phyloP scores from a whole-genome alignment of 2,797 vertebrate genomes.

The Stomatorhinus walkeri region DNA sequence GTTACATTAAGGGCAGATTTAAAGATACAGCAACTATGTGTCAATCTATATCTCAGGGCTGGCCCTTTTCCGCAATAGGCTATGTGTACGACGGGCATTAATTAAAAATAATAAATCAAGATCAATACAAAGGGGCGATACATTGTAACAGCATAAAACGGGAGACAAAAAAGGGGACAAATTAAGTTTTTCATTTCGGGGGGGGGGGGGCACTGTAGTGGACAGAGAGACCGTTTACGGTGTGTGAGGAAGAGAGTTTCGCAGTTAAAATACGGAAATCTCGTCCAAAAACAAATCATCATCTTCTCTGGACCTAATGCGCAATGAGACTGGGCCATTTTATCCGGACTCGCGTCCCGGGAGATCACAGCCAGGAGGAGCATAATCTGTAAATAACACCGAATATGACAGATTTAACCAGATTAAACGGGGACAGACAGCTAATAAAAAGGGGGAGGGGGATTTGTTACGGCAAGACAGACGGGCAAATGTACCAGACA shows the following conservation, averaged over 20 bases:
- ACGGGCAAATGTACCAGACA: background rate
- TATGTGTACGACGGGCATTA: background rate
- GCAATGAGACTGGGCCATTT: background rate
- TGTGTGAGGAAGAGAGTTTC: background rate
- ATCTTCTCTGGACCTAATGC: background rate
- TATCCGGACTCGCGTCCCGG: conserved; percentile 15
- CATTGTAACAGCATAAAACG: background rate
- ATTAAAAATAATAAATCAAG: background rate
- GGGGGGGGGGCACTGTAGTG: background rate
- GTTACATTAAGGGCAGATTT: background rate
- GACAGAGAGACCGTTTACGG: background rate
- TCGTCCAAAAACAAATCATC: background rate
- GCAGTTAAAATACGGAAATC: background rate
- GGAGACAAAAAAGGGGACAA: background rate
- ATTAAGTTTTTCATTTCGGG: background rate
- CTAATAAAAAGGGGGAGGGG: conserved; percentile 44
- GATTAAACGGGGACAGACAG: conserved; percentile 49
- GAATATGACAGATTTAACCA: conserved; percentile 42
- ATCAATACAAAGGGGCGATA: background rate
- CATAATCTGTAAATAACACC: conserved; percentile 52
- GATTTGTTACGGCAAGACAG: background rate
- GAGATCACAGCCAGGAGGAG: conserved; percentile 43
- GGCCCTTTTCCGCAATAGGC: background rate
- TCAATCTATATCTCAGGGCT: background rate
- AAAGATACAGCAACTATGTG: background rate